Percentiles rank a stretch among this genome's conserved stretches.
Evolutionary conservation across 2,797 vertebrate species (phyloP).

Genomic region (Rhodeus uyekii): DNA sequence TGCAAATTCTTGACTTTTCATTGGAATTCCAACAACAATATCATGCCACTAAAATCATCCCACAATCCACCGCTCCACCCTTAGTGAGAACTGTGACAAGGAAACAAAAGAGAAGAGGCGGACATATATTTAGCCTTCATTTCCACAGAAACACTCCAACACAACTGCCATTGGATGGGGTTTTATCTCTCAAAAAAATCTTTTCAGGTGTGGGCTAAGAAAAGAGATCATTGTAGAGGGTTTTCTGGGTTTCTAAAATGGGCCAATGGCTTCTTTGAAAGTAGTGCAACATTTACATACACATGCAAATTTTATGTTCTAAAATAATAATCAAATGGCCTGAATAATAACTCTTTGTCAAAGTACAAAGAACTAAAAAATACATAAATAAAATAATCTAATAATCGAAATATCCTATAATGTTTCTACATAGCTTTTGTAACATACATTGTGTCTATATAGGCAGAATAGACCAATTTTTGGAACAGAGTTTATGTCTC

Average conservation of each 20-base stretch:
- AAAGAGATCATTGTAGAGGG: not conserved
- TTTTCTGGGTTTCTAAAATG: not conserved
- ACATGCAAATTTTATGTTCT: not conserved
- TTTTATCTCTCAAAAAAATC: not conserved
- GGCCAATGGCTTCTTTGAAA: not conserved
- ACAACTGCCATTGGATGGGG: not conserved
- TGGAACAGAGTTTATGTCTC: not conserved
- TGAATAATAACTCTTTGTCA: not conserved
- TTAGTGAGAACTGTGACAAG: not conserved
- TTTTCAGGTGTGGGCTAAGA: not conserved
- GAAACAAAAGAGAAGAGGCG: not conserved
- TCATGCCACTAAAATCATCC: not conserved
- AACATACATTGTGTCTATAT: not conserved
- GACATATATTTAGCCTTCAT: not conserved
- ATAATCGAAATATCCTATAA: not conserved
- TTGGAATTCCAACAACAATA: not conserved
- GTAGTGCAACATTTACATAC: constrained; percentile 2
- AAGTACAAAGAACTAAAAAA: not conserved
- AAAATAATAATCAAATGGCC: not conserved
- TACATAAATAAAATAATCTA: too few species aligned
- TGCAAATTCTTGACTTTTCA: not conserved
- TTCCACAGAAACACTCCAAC: not conserved
- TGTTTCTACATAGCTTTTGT: not conserved
- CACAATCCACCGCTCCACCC: not conserved
- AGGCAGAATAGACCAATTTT: not conserved